phyloP scores from a whole-genome alignment of 2,113 vertebrate genomes.

The Myodes glareolus region DNA sequence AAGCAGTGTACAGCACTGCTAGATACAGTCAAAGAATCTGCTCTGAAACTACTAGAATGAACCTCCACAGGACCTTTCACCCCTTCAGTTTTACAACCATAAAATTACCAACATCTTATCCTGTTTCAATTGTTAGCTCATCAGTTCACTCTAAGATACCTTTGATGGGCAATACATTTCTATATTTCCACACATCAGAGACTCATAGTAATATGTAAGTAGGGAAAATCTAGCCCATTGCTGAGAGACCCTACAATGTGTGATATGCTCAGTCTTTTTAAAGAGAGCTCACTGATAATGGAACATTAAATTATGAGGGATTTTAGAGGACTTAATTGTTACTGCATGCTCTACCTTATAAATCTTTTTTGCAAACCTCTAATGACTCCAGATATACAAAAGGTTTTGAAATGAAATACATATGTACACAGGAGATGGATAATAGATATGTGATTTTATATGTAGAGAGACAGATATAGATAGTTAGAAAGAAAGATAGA shows the following conservation, averaged over 20 bases:
- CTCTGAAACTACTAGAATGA: neutral
- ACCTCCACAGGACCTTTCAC: neutral
- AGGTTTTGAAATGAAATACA: neutral
- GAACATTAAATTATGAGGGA: neutral
- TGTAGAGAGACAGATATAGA: too few species aligned
- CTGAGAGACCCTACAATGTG: neutral
- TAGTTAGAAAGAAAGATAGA: too few species aligned
- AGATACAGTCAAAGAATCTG: neutral
- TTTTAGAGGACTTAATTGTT: neutral
- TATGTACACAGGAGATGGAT: neutral
- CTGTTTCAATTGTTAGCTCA: neutral
- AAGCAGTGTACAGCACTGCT: accelerated
- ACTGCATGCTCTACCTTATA: neutral
- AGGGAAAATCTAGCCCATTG: neutral
- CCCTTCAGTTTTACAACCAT: neutral
- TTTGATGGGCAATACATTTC: neutral
- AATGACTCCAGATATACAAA: neutral
- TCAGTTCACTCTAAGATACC: neutral
- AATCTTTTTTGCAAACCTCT: neutral
- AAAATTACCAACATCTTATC: neutral
- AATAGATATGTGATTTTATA: too few species aligned
- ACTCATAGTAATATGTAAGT: neutral
- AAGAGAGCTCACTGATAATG: neutral
- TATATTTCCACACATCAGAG: neutral
- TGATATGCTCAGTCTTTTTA: neutral